Evolutionary conservation across 2,797 vertebrate species (phyloP).

Genomic region (Notolabrus celidotus): DNA sequence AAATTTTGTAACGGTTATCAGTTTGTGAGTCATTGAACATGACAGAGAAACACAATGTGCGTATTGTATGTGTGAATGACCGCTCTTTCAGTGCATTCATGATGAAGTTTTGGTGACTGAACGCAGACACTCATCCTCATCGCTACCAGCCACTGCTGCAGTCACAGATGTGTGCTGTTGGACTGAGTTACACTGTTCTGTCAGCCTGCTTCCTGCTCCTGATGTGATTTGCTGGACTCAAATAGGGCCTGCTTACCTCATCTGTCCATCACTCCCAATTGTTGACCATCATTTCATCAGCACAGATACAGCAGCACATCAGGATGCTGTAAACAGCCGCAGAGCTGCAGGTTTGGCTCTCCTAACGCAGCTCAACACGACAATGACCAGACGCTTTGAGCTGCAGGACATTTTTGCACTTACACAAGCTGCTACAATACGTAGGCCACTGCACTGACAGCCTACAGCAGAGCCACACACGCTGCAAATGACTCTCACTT

Average conservation of each 20-base stretch:
- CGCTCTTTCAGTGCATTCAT: conserved; percentile 39
- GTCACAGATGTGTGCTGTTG: conserved; percentile 53
- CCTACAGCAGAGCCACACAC: conserved; percentile 36
- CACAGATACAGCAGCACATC: conserved; percentile 31
- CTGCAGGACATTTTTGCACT: conserved; percentile 60
- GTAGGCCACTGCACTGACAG: conserved; percentile 37
- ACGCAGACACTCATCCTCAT: conserved; percentile 41
- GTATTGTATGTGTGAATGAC: conserved; percentile 25
- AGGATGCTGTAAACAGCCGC: conserved; percentile 26
- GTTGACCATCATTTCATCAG: conserved; percentile 40
- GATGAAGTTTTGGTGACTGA: conserved; percentile 50
- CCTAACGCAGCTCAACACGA: conserved; percentile 35
- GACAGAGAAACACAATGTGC: conserved; percentile 29
- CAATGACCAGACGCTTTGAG: conserved; percentile 27
- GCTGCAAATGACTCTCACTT: conserved; percentile 48
- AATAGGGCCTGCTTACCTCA: conserved; percentile 59
- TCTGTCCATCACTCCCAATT: conserved; percentile 52
- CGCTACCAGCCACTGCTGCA: conserved; percentile 21
- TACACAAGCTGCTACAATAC: conserved; percentile 51
- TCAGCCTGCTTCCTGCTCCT: conserved; percentile 65
- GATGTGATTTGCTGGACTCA: conserved; percentile 70
- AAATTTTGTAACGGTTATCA: conserved; percentile 5
- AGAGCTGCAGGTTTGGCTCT: conserved; percentile 42
- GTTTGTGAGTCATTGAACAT: conserved; percentile 12
- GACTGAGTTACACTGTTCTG: conserved; percentile 21